Evolutionary conservation across 1,140 invertebrate genomes (phyloP).

Genomic region (Calliphora vicina): DNA sequence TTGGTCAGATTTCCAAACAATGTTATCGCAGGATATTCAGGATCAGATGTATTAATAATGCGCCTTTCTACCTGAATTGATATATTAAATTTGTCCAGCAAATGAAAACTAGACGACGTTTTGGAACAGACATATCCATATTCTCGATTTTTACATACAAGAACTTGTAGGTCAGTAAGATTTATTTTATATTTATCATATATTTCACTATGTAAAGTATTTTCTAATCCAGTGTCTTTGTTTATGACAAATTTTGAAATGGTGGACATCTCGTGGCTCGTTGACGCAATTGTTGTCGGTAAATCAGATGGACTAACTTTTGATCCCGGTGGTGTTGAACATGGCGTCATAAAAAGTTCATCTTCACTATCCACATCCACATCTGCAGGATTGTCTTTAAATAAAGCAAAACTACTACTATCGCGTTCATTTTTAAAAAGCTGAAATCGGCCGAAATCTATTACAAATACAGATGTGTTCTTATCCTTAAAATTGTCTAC

Average conservation of each 20-base stretch:
- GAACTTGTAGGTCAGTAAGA: slow-evolving; percentile 85
- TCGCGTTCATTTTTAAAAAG: slow-evolving; percentile 69
- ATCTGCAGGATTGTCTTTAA: slow-evolving; percentile 37
- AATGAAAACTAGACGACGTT: slow-evolving; percentile 83
- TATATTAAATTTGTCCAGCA: slow-evolving; percentile 91
- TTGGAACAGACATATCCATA: slow-evolving; percentile 87
- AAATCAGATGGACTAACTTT: slow-evolving; percentile 70
- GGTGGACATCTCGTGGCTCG: slow-evolving; percentile 37
- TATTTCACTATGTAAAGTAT: slow-evolving; percentile 74
- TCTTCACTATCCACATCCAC: slow-evolving; percentile 65
- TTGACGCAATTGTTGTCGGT: slow-evolving; percentile 32
- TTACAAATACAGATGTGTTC: slow-evolving; percentile 81
- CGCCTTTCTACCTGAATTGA: slow-evolving; percentile 83
- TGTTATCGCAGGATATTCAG: slow-evolving; percentile 83
- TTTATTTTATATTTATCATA: slow-evolving; percentile 87
- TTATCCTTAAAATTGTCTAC: slow-evolving; percentile 82
- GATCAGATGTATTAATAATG: slow-evolving; percentile 82
- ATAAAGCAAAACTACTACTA: background rate
- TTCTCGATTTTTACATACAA: slow-evolving; percentile 86
- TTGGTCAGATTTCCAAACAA: slow-evolving; percentile 85
- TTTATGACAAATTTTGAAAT: slow-evolving; percentile 46
- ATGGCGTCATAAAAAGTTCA: slow-evolving; percentile 87
- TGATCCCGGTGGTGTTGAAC: slow-evolving; percentile 88
- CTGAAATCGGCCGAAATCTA: slow-evolving; percentile 85
- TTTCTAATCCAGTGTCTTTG: slow-evolving; percentile 68